Evolutionary conservation across 2,113 vertebrate species (phyloP), one percentile per base, ranked within the genome.

Genomic region (Chitala chitala): DNA sequence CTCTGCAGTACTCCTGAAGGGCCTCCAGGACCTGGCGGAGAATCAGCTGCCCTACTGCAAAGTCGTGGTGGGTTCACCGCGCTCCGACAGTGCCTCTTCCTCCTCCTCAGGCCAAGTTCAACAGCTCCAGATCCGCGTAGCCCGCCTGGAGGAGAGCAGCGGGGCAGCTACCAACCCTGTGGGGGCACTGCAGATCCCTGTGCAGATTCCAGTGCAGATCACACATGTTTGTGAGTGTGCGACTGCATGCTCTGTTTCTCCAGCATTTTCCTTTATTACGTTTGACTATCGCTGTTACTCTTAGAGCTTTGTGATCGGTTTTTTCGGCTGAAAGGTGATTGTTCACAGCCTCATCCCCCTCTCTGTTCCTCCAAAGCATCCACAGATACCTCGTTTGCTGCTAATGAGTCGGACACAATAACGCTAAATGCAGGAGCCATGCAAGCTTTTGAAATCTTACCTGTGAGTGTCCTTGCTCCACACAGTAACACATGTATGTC

Each of bases 361-460:
- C 56, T 38, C 71, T 73, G 8, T 50, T 84, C 80, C 12, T 84
- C 85, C 76, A 82, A 91, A 86, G 91, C 92, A 74, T 89, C 93
- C 33, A 73, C 91, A 0, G 91, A 92, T 61, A 87, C 90, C 24
- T 81, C 91, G 75, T 82, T 89, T 77, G 89, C 91, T 73, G 73
- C 88, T 72, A 84, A 88, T 76, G 97, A 99, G 54, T 87, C 90
- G 1, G 96, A 98, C 72, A 94, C 94, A 61, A 93, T 99, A 90
- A 93, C 95, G 0, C 91, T 99, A 77, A 98, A 97, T 81, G 88
- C 92, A 1, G 93, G 94, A 77, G 93, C 94, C 1, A 86, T 99
- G 71, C 97, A 99, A 85, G 93, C 96, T 22, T 98, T 99, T 82
- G 96, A 99, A 86, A 98, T 99, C 82, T 88, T 99, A 76, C 96